A percentile compares a stretch with the other conserved stretches of the same genome.
Conservation (phyloP, 2,797 vertebrate genomes). For the Australoheros facetus region DNA sequence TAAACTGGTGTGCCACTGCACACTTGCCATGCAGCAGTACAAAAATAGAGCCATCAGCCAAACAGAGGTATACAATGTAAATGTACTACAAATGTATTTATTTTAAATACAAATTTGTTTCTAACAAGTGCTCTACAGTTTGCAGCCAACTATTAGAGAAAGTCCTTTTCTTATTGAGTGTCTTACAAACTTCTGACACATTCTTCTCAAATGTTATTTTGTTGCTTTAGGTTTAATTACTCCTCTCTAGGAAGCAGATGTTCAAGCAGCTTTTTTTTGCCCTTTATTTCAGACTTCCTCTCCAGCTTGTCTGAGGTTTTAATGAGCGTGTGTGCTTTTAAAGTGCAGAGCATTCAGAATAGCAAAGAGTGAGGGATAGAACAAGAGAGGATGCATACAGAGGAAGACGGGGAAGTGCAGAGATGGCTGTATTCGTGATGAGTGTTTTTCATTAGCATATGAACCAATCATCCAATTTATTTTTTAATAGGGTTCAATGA, state of each 20-base stretch:
- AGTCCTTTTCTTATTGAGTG: not conserved
- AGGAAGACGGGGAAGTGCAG: not conserved
- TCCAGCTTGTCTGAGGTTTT: not conserved
- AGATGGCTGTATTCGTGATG: slow-evolving; percentile 16
- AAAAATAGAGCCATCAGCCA: not conserved
- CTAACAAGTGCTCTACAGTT: not conserved
- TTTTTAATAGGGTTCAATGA: slow-evolving; percentile 42
- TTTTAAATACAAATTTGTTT: not conserved
- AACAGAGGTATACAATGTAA: not conserved
- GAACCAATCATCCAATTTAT: slow-evolving; percentile 31
- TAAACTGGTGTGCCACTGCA: too few species aligned
- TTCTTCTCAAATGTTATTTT: not conserved
- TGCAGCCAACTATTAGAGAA: not conserved
- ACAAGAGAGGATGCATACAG: not conserved
- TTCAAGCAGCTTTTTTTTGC: not conserved
- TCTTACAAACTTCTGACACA: not conserved
- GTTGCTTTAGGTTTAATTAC: not conserved
- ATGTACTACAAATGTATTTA: not conserved
- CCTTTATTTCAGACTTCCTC: not conserved
- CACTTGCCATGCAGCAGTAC: too few species aligned
- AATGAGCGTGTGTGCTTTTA: slow-evolving; percentile 25
- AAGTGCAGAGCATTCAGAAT: not conserved
- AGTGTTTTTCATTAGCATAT: slow-evolving; percentile 49
- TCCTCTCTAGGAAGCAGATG: not conserved
- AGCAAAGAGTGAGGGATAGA: not conserved